Evolutionary conservation across 2,888 invertebrate genomes (phyloP).

Genomic region (Eilema caniola): DNA sequence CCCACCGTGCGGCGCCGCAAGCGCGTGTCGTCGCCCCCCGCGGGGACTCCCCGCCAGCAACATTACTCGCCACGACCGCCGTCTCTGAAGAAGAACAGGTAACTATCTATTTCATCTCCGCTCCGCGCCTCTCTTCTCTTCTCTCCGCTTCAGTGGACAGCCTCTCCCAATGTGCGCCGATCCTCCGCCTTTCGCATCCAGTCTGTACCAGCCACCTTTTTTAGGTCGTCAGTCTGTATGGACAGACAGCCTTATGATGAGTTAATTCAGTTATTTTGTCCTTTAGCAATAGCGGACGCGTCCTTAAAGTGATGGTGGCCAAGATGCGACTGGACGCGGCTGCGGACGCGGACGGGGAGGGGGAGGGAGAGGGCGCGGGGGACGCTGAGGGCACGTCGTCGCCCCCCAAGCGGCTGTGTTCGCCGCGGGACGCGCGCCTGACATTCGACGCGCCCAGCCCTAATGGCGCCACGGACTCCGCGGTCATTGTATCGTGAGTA

Average conservation of each 20-base stretch:
- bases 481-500: constrained; percentile 75
- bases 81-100: constrained; percentile 49
- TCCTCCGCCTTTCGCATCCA: too few species aligned
- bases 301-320: constrained; percentile 75
- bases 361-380: neutral
- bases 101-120: neutral
- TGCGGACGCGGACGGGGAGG: neutral
- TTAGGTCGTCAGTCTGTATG: too few species aligned
- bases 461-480: constrained; percentile 74
- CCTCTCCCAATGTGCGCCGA: too few species aligned
- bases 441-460: constrained; percentile 78
- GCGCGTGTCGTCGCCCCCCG: constrained; percentile 53
- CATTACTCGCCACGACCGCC: constrained; percentile 49
- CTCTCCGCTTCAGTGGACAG: too few species aligned
- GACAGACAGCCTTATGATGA: too few species aligned
- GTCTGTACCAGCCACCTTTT: too few species aligned
- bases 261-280: neutral
- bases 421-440: constrained; percentile 27
- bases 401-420: constrained; percentile 51
- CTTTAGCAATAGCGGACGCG: constrained; percentile 62
- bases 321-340: constrained; percentile 69
- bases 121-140: too few species aligned
- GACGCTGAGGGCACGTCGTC: constrained; percentile 42
- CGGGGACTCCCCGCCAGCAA: constrained; percentile 36
- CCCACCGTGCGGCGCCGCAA: constrained; percentile 77